phyloP scores from a whole-genome alignment of 64 coral and sea anemone genomes.

The Stichodactyla mertensii region DNA sequence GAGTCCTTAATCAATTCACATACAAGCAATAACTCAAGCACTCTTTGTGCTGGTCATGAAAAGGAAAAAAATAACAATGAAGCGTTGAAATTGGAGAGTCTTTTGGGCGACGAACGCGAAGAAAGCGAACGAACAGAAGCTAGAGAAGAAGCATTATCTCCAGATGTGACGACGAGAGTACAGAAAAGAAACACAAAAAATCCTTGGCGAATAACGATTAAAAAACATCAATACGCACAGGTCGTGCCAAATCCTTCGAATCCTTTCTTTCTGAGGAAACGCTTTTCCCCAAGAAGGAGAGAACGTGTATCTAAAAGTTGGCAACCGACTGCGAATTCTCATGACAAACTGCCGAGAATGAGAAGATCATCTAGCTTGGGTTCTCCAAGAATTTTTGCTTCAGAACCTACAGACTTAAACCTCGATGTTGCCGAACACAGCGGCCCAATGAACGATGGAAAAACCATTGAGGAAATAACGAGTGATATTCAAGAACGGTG shows the following conservation, averaged over 20 bases:
- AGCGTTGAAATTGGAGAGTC: neutral
- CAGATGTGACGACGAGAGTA: neutral
- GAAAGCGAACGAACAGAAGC: neutral
- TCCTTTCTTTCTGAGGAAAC: neutral
- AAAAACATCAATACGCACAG: neutral
- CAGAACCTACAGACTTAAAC: neutral
- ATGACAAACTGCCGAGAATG: neutral
- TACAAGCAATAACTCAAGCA: neutral
- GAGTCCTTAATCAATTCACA: conserved; percentile 8
- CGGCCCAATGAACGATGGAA: neutral
- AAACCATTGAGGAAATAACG: conserved; percentile 20
- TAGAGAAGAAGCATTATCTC: neutral
- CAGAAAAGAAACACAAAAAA: neutral
- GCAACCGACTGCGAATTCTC: neutral
- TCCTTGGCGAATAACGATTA: neutral
- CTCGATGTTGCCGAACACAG: neutral
- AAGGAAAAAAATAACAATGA: neutral
- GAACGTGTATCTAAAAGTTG: neutral
- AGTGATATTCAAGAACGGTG: conserved; percentile 18
- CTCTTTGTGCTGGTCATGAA: neutral
- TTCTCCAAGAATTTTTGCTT: neutral
- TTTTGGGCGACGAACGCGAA: neutral
- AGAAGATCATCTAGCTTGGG: neutral
- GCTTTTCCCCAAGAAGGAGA: neutral
- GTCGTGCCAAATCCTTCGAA: neutral